Conservation (phyloP, 2,113 vertebrate species). For the Cnemophilus loriae region DNA sequence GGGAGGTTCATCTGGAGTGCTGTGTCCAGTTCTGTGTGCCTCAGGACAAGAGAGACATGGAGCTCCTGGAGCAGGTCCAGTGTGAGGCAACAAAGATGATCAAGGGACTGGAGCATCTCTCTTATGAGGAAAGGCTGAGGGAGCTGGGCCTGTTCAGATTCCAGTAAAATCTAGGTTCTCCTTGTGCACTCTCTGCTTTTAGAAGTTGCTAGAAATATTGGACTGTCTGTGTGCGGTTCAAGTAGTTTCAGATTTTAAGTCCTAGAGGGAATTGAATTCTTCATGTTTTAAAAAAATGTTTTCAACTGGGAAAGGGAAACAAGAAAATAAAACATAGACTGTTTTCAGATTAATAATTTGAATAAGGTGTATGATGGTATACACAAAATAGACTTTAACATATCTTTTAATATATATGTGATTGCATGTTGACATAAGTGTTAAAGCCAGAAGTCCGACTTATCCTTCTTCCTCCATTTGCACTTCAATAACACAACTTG, state of each 20-base stretch:
- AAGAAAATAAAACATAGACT: background rate
- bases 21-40: background rate
- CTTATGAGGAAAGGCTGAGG: background rate
- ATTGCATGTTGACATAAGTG: background rate
- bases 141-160: background rate
- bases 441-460: background rate
- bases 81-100: background rate
- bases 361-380: background rate
- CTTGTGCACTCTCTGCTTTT: background rate
- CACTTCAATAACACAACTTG: background rate
- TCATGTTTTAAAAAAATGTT: background rate
- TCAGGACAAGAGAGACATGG: background rate
- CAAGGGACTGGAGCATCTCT: background rate
- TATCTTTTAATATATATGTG: background rate
- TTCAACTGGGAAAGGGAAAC: background rate
- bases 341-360: background rate
- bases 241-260: background rate
- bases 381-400: background rate
- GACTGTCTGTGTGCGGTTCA: background rate
- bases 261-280: background rate
- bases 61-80: fast-evolving
- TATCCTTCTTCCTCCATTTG: background rate
- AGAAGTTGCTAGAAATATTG: background rate
- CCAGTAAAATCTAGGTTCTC: background rate
- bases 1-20: background rate